Percentiles rank a stretch among this genome's conserved stretches.
phyloP scores from a whole-genome alignment of 2,113 vertebrate species.

The Larimichthys crocea region DNA sequence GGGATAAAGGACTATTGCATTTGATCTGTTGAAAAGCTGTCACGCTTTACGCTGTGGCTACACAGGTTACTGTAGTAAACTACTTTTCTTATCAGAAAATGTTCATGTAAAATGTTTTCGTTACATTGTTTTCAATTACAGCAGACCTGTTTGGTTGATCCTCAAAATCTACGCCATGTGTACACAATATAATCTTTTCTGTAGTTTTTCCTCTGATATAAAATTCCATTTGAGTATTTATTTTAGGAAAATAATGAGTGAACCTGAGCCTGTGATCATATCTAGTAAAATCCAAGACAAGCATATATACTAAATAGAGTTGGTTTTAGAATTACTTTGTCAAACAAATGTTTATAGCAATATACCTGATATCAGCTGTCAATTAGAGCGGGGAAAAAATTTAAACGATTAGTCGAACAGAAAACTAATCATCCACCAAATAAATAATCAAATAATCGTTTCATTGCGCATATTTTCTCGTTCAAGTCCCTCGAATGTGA shows the following conservation, averaged over 20 bases:
- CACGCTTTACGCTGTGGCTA: neutral
- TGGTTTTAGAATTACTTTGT: neutral
- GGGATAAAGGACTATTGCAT: neutral
- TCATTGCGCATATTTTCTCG: no score
- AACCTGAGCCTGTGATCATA: neutral
- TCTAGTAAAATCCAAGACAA: neutral
- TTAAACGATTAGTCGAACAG: neutral
- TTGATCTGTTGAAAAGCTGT: neutral
- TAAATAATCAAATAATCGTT: no score
- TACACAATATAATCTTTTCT: neutral
- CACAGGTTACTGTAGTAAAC: neutral
- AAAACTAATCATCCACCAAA: neutral
- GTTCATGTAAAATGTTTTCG: neutral
- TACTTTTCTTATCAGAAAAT: neutral
- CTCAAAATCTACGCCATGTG: neutral
- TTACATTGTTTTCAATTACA: neutral
- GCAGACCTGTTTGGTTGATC: neutral
- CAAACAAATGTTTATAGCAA: neutral
- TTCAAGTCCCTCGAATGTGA: no score
- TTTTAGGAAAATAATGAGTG: neutral
- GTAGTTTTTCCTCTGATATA: neutral
- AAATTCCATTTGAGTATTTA: neutral
- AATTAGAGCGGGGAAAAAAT: neutral
- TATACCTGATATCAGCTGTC: neutral
- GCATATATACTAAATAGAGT: neutral